phyloP scores from a whole-genome alignment of 2,113 vertebrate species.

The Corapipo altera region DNA sequence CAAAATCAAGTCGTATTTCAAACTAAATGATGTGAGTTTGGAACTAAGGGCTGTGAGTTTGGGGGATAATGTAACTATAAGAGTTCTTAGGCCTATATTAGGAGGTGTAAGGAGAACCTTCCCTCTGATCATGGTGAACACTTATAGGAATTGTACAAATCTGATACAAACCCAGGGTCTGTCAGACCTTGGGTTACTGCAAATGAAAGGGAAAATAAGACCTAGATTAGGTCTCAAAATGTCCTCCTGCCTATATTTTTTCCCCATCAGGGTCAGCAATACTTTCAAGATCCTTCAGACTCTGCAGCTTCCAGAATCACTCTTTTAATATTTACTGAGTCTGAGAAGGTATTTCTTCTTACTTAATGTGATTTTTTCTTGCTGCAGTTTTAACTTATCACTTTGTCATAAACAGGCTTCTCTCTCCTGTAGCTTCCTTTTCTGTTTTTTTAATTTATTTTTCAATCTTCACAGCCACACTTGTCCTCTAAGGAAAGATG shows the following conservation, averaged over 20 bases:
- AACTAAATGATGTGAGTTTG: not conserved
- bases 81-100: not conserved
- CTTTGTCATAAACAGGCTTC: not conserved
- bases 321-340: not conserved
- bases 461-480: not conserved
- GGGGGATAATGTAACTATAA: not conserved
- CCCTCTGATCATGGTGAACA: not conserved
- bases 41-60: not conserved
- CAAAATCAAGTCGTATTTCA: not conserved
- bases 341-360: not conserved
- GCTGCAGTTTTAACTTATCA: not conserved
- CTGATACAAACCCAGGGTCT: not conserved
- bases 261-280: not conserved
- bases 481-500: not conserved
- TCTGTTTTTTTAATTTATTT: not conserved
- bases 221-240: not conserved
- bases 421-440: accelerated
- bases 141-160: not conserved
- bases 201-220: not conserved
- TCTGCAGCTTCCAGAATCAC: not conserved
- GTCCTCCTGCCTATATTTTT: not conserved
- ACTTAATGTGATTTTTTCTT: not conserved
- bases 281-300: not conserved
- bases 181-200: not conserved
- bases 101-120: not conserved